Conservation (phyloP, 2,113 vertebrate species). For the Solea senegalensis region DNA sequence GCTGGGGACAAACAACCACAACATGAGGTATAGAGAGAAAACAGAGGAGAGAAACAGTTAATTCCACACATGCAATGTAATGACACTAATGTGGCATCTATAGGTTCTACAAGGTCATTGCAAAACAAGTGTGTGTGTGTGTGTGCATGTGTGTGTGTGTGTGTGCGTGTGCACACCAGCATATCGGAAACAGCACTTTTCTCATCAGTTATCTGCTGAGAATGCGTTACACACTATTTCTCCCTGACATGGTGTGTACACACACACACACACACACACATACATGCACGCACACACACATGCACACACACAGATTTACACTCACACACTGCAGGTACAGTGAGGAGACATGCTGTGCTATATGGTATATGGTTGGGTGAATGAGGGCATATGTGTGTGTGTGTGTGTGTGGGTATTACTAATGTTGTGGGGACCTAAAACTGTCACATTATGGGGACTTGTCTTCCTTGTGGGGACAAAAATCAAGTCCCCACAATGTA, state of each 20-base stretch:
- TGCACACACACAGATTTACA: conserved; percentile 66
- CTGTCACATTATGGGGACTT: too few species aligned
- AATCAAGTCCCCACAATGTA: too few species aligned
- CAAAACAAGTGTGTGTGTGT: conserved; percentile 6
- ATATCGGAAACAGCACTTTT: conserved; percentile 52
- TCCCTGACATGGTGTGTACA: conserved; percentile 69
- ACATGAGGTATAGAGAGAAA: not conserved
- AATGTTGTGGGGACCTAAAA: too few species aligned
- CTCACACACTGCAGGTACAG: conserved; percentile 63
- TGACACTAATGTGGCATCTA: conserved; percentile 14
- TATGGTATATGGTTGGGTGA: conserved; percentile 54
- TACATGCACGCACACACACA: conserved; percentile 52
- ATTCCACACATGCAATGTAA: conserved; percentile 37
- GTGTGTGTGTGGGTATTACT: not conserved
- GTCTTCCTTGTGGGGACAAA: too few species aligned
- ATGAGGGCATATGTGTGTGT: conserved; percentile 55
- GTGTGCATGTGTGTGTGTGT: not conserved
- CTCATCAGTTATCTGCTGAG: conserved; percentile 67
- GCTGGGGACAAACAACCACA: conserved; percentile 40
- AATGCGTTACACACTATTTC: conserved; percentile 68
- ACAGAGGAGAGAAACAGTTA: conserved; percentile 10
- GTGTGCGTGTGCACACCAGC: not conserved
- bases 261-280: conserved; percentile 65
- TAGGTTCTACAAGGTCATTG: conserved; percentile 10
- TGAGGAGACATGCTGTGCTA: conserved; percentile 54